These are phyloP conservation scores for Micrasema longulum DNA, from an alignment of 1,140 invertebrate species.

Conservation along the genomic window DNA sequence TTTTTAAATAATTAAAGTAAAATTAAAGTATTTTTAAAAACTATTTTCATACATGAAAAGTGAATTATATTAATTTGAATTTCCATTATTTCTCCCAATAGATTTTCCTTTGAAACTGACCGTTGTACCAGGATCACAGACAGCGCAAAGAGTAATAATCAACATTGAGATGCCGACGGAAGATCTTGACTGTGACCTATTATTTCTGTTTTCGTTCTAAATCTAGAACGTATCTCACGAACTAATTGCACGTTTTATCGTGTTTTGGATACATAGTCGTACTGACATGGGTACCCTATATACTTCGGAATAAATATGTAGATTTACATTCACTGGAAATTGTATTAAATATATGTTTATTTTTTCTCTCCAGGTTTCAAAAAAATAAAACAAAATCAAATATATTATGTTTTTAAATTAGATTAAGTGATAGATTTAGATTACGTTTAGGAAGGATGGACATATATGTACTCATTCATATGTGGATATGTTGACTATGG, in stretches of 20 bases:
- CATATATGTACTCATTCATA: conserved; percentile 13
- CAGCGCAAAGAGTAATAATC: conserved; percentile 11
- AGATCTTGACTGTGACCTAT: conserved; percentile 34
- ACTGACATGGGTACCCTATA: too few species aligned
- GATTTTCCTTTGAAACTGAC: conserved; percentile 25
- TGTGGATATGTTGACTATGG: conserved; percentile 12
- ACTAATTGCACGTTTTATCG: background rate
- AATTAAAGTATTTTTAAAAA: background rate
- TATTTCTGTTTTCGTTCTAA: conserved; percentile 33
- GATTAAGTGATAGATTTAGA: background rate
- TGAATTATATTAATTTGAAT: background rate
- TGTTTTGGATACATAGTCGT: too few species aligned
- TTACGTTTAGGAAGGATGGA: conserved; percentile 4
- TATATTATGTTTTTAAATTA: too few species aligned
- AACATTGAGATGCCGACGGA: background rate
- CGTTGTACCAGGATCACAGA: conserved; percentile 23
- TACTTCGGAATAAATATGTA: too few species aligned
- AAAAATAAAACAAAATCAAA: too few species aligned
- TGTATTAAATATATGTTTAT: too few species aligned
- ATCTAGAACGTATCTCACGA: background rate
- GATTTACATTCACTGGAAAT: too few species aligned
- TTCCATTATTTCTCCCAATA: background rate
- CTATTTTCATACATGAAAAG: background rate
- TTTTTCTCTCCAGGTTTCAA: too few species aligned
- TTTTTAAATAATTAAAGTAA: background rate